phyloP scores from a whole-genome alignment of 2,888 invertebrate species.

The Disparrhopalites patrizii region DNA sequence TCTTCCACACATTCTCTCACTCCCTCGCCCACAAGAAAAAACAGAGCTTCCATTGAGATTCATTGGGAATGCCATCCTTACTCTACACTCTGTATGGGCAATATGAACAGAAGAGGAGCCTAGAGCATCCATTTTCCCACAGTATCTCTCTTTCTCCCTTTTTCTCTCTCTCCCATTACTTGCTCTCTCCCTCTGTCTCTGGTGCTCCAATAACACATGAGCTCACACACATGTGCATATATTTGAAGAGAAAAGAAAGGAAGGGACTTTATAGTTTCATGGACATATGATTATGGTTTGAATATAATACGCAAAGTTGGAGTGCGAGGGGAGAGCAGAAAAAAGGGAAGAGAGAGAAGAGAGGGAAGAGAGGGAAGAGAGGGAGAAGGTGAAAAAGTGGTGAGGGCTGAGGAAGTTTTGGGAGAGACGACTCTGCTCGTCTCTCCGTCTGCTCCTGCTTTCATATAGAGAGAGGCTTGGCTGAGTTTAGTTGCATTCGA shows the following conservation, averaged over 20 bases:
- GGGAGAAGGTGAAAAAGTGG: background rate
- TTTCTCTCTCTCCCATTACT: background rate
- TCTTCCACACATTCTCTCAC: no score
- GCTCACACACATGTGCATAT: background rate
- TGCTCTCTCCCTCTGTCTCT: background rate
- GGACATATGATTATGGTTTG: slow-evolving; percentile 8
- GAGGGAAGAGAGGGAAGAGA: no score
- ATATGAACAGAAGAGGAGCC: slow-evolving; percentile 1
- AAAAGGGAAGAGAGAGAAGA: no score
- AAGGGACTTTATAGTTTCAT: slow-evolving; percentile 6
- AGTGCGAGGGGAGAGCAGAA: background rate
- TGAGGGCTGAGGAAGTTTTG: background rate
- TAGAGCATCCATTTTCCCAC: background rate
- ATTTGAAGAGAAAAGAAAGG: background rate
- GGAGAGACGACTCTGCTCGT: no score
- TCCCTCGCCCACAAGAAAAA: no score
- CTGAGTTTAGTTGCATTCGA: background rate
- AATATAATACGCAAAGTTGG: background rate
- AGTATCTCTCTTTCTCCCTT: background rate
- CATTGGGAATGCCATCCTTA: slow-evolving; percentile 23
- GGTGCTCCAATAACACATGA: background rate
- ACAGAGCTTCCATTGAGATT: slow-evolving; percentile 25
- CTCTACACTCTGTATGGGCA: no score
- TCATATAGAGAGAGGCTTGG: background rate
- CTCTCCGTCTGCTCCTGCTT: background rate